These are phyloP conservation scores for Lacerta agilis DNA, from an alignment of 2,797 vertebrate genomes.

Conservation along the genomic window DNA sequence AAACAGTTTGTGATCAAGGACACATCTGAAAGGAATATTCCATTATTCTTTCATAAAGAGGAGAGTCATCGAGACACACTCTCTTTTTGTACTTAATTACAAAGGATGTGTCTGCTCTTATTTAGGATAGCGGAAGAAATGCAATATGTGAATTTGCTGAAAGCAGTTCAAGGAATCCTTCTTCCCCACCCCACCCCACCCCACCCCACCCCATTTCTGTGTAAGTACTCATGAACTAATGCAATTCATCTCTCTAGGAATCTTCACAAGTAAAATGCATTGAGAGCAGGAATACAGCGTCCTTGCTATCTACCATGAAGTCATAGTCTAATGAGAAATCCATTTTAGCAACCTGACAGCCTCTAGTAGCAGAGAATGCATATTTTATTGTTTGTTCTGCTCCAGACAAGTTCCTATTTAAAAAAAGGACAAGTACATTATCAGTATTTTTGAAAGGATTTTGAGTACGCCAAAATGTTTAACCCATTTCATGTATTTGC, in stretches of 20 bases:
- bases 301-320: constrained; percentile 29
- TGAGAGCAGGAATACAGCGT: constrained; percentile 2
- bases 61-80: constrained; percentile 25
- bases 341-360: not conserved
- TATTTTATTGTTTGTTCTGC: constrained; percentile 2
- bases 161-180: constrained; percentile 4
- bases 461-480: not conserved
- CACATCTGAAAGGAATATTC: constrained; percentile 45
- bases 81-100: constrained; percentile 59
- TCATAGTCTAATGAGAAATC: constrained; percentile 31
- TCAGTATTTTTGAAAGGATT: constrained; percentile 21
- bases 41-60: constrained; percentile 42
- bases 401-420: constrained; percentile 5
- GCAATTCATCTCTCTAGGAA: constrained; percentile 36
- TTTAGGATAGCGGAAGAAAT: constrained; percentile 48
- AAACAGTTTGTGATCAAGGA: constrained; percentile 19
- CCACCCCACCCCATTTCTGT: not conserved
- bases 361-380: constrained; percentile 1
- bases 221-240: constrained; percentile 57
- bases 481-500: not conserved
- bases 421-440: constrained; percentile 10
- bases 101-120: constrained; percentile 59
- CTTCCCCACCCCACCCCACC: not conserved
- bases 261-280: constrained; percentile 34
- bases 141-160: not conserved